Conservation (phyloP, 2,888 invertebrate species). For the Rhyacophila evoluta region DNA sequence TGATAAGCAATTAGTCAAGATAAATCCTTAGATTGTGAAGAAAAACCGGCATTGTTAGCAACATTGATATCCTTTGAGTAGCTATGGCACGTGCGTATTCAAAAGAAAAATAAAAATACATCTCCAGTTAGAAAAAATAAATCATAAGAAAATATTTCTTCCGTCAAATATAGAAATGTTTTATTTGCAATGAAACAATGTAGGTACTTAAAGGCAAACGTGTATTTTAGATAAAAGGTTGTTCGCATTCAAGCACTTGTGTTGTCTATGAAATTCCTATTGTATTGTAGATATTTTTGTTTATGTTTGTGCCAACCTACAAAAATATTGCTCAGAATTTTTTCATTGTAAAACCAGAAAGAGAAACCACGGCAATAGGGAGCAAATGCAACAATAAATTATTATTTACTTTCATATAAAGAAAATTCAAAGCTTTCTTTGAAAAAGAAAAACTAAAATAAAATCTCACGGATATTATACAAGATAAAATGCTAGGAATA, state of each 20-base stretch:
- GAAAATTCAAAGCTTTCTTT: background rate
- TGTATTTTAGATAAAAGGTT: background rate
- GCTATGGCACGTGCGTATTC: no score
- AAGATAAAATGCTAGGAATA: no score
- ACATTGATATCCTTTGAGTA: no score
- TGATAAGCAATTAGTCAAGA: no score
- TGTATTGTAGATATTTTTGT: conserved; percentile 15
- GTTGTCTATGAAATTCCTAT: conserved; percentile 18
- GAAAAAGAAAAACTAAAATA: background rate
- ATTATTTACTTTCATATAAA: background rate
- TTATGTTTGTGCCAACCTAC: background rate
- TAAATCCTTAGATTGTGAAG: no score
- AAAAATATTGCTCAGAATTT: conserved; percentile 12
- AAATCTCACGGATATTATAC: background rate
- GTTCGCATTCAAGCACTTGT: background rate
- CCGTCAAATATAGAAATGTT: no score
- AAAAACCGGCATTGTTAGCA: no score
- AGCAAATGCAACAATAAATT: conserved; percentile 13
- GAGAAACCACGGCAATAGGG: background rate
- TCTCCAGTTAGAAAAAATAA: no score
- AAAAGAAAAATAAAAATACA: no score
- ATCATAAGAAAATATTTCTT: no score
- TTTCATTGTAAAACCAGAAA: conserved; percentile 22
- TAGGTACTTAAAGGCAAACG: background rate
- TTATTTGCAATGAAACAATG: no score